These are phyloP conservation scores for Sminthurides bifidus DNA, from an alignment of 1,140 invertebrate species.

Conservation along the genomic window DNA sequence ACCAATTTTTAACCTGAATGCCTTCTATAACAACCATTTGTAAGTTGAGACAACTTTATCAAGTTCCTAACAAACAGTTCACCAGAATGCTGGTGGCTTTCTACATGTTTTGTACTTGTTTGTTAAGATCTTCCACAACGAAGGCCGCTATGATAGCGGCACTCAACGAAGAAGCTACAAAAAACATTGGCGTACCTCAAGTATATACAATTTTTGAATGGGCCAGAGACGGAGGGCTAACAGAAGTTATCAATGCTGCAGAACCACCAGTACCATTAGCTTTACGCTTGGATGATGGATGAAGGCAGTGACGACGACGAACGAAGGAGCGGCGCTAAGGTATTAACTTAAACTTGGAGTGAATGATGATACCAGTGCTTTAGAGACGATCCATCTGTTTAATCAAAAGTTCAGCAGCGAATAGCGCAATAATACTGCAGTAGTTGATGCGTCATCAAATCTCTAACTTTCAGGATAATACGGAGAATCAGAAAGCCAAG, in stretches of 20 bases:
- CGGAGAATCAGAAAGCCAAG: background rate
- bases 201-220: constrained; percentile 89
- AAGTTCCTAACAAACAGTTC: background rate
- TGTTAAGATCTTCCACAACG: constrained; percentile 49
- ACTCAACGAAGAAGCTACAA: constrained; percentile 57
- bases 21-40: constrained; percentile 89
- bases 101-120: background rate
- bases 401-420: constrained; percentile 1
- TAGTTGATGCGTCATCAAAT: no score
- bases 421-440: no score
- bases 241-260: constrained; percentile 46
- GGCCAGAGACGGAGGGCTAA: constrained; percentile 68
- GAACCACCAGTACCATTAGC: constrained; percentile 49
- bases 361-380: no score
- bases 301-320: constrained; percentile 20
- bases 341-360: no score
- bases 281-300: constrained; percentile 38
- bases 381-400: no score
- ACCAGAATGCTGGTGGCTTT: background rate
- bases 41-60: constrained; percentile 44
- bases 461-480: no score
- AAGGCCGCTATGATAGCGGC: constrained; percentile 53
- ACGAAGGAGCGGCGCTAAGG: no score
- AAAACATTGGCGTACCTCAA: constrained; percentile 78
- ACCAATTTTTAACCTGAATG: constrained; percentile 71